These are phyloP conservation scores for Cyphomyrus discorhynchus DNA, from an alignment of 2,113 vertebrate genomes.

Conservation along the genomic window DNA sequence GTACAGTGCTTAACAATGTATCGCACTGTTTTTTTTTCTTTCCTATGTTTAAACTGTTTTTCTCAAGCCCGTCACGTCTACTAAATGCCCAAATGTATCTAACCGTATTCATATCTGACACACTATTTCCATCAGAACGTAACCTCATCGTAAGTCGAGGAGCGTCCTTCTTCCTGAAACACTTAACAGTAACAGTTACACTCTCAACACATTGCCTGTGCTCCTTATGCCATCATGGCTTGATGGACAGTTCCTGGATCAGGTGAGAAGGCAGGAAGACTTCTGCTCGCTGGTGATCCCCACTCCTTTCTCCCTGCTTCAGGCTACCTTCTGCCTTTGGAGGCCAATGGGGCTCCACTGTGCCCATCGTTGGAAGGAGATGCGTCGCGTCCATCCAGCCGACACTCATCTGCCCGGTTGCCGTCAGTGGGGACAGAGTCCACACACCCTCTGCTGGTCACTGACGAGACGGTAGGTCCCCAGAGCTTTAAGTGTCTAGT, in stretches of 20 bases:
- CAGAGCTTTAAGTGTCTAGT: not conserved
- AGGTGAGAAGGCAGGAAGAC: not conserved
- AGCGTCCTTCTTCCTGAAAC: not conserved
- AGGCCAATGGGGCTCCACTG: conserved; percentile 83
- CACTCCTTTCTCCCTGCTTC: conserved; percentile 53
- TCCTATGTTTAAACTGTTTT: not conserved
- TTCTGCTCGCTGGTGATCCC: not conserved
- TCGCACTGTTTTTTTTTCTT: not conserved
- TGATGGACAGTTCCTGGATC: not conserved
- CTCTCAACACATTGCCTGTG: not conserved
- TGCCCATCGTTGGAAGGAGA: conserved; percentile 85
- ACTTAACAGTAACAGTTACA: not conserved
- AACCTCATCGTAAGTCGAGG: not conserved
- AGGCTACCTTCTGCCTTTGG: conserved; percentile 74
- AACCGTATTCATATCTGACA: not conserved
- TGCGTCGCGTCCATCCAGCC: conserved; percentile 86
- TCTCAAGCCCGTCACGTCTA: not conserved
- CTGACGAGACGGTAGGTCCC: conserved; percentile 74
- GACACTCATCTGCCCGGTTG: conserved; percentile 85
- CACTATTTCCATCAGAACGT: not conserved
- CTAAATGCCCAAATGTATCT: not conserved
- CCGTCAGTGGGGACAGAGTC: conserved; percentile 94
- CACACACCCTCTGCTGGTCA: conserved; percentile 84
- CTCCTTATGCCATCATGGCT: not conserved
- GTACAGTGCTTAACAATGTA: too few relatives aligned